Base-by-base conservation (phyloP, 2,797 vertebrate species). In the Oreochromis mossambicus region DNA sequence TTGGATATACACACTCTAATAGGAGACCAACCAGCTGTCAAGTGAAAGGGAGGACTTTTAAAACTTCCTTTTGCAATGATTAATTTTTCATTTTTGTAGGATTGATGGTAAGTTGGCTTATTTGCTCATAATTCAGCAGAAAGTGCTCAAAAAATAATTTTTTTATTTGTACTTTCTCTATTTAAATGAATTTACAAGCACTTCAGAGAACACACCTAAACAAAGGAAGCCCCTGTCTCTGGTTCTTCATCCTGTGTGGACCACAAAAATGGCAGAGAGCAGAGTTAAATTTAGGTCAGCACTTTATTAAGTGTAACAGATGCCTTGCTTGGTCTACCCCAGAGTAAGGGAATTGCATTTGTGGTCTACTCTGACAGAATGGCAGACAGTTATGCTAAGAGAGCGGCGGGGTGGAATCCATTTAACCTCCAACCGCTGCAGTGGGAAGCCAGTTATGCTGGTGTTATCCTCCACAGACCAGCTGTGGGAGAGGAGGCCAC, bases 221-320 rank as follows among this genome's bases (percentile, higher is more conserved):
- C 83, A 86, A 90, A 83, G 73, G 52, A 41, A 87, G 4, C 34
- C 14, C 56, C 58, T 80, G 77, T 84, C 36, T 52, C 26, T 38
- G 43, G 50, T 75, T 58, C 51, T 48, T 78, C 7, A 43, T 66
- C 87, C 85, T 77, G 78, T 19, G 63, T 55, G 73, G 87, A 91
- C 88, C 87, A 77, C 76, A 87, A 77, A 68, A 89, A 86, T 66
- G 81, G 85, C 68, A 83, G 83, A 83, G 83, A 87, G 78, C 83
- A 56, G 86, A 91, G 89, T 94, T 92, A 94, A 92, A 96, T 95
- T 94, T 94, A 91, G 93, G 91, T 95, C 92, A 95, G 91, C 92
- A 93, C 89, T 93, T 95, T 94, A 92, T 95, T 91, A 95, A 93
- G 91, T 94, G 90, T 92, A 95, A 95, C 95, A 94, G 92, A 95